Base-by-base conservation (phyloP, 30 jellyfish, hydroid and myxozoan species). In the Haliclystus octoradiatus region DNA sequence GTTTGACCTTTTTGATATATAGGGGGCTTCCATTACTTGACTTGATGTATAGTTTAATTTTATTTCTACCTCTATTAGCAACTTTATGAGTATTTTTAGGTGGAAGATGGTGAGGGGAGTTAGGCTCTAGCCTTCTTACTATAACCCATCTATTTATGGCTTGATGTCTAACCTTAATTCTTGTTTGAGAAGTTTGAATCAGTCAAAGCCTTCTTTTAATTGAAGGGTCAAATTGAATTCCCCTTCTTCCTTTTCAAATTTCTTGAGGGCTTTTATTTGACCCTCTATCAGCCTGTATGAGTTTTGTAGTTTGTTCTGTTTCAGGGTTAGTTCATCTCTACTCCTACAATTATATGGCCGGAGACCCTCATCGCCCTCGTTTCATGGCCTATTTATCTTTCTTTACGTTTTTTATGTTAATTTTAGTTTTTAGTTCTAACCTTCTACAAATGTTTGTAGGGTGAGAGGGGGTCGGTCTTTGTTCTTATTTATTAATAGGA, bases 381-480 rank as follows among this genome's bases (percentile, higher is more conserved):
- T 74, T 62, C 61, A 62, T 74, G 78, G 61, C 57, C 0, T 78
- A 68, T 31, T 1, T 62, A 23, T 68, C 72, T 33, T 1, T 68
- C 33, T 67, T 76, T 35, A 67, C 74, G 1, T 65, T 76, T 49
- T 76, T 76, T 52, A 65, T 65, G 80, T n/a, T 65, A 5, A 29
- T 65, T 1, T 47, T 78, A 26, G 92, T 78, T 24, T n/a, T 73
- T 2, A 30, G 71, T 31, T 50, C 40, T 4, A 78, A 78, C 69
- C 51, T 49, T 31, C 31, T 69, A 31, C 77, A 52, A 32, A 27
- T 78, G 34, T 78, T 74, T 34, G 62, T 78, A 1, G 92, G 92
- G 4, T 78, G 92, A 34, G 92, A 78, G 33, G 92, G 92, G 13
- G 92, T 78, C 0, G 92, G 92, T 2, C 60, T 78, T 2, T 78